A percentile compares a stretch with the other conserved stretches of the same genome.
phyloP scores from a whole-genome alignment of 2,113 vertebrate genomes.

The Ginglymostoma cirratum region DNA sequence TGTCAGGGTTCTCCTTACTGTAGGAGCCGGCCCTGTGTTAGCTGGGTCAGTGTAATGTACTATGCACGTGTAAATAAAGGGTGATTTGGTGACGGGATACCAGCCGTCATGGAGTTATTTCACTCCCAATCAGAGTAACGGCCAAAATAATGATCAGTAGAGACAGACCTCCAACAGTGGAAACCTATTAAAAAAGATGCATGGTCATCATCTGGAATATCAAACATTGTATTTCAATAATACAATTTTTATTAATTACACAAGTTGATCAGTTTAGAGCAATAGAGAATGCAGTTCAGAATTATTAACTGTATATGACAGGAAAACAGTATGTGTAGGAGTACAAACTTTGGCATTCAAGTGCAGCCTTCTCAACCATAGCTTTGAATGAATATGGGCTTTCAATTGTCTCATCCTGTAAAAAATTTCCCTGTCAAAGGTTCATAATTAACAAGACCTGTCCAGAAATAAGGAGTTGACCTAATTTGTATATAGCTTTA shows the following conservation, averaged over 20 bases:
- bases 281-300: background rate
- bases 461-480: background rate
- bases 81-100: too few relatives aligned
- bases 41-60: too few relatives aligned
- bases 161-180: background rate
- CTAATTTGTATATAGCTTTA: background rate
- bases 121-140: background rate
- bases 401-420: background rate
- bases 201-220: background rate
- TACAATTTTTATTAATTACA: background rate
- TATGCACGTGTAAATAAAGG: too few relatives aligned
- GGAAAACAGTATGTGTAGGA: background rate
- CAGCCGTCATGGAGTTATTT: too few relatives aligned
- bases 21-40: too few relatives aligned
- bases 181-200: background rate
- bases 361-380: background rate
- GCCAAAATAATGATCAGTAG: background rate
- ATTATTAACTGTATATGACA: background rate
- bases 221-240: background rate
- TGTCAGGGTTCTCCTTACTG: too few relatives aligned
- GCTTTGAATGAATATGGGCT: background rate
- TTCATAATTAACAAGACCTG: background rate
- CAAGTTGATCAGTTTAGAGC: background rate
- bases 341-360: background rate
- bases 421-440: background rate